Base-by-base conservation (phyloP, 2,888 invertebrate species). In the Melanophora roralis region DNA sequence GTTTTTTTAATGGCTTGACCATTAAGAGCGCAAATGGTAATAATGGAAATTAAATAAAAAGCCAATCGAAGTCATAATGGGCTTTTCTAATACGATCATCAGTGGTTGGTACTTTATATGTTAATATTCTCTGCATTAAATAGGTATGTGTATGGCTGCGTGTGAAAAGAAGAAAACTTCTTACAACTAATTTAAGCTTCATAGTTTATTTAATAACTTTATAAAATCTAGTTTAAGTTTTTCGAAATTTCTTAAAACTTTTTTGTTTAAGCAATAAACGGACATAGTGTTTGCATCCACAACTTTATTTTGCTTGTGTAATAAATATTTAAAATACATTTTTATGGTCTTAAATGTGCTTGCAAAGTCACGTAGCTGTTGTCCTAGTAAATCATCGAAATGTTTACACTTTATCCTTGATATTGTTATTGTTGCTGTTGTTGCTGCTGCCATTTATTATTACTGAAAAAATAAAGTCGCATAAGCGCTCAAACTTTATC, bases 351-450 rank as follows among this genome's bases (percentile, higher is more conserved):
- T 47, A 45, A 23, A 32, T 78, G 78, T 36, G 73, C 68, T 74
- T 69, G 74, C 68, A 74, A 57, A 69, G 74, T 78, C 78, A 78
- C 78, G 68, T 69, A 64, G 11, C 14, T n/a, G 27, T 40, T 12
- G 27, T 45, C 38, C 53, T 65, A 38, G 38, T 23, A 59, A 27
- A 19, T 38, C 14, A 21, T 45, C 27, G 64, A 34, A 45, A 23
- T 49, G 19, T 62, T 55, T 23, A 36, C 49, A 45, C 27, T 27
- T 60, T 38, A 12, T 51, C n/a, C n/a, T n/a, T n/a, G n/a, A n/a
- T n/a, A n/a, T n/a, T 45, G 19, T 36, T 64, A 16, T 12, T 53
- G 43, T 11, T 45, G 19, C 27, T 57, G 38, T 21, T 40, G n/a
- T 55, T 36, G 9, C 36, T 40, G 23, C n/a, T 55, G 55, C 19